A percentile compares a stretch with the other conserved stretches of the same genome.
These are phyloP conservation scores for Ahaetulla prasina DNA, from an alignment of 2,113 vertebrate species.

Conservation along the genomic window DNA sequence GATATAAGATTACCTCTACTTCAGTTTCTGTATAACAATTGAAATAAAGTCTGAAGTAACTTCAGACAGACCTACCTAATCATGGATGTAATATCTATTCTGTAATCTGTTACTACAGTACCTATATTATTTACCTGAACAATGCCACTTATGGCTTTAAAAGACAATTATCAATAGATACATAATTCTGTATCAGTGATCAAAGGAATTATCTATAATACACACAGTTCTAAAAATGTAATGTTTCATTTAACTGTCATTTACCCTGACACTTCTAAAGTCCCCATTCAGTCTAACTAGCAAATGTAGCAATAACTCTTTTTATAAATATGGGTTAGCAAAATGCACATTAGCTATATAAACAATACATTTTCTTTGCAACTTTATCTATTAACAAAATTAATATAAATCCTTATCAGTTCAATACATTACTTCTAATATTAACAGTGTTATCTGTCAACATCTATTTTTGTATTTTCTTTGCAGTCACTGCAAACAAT, in stretches of 20 bases:
- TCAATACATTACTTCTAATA: not conserved
- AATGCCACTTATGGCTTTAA: not conserved
- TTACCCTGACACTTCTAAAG: not conserved
- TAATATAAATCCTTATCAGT: not conserved
- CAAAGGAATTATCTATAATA: not conserved
- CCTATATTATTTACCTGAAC: constrained; percentile 31
- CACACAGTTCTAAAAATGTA: not conserved
- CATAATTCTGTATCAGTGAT: not conserved
- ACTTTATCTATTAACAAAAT: not conserved
- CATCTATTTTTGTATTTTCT: not conserved
- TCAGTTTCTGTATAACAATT: too few species aligned
- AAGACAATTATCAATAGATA: constrained; percentile 22
- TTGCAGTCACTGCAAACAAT: not conserved
- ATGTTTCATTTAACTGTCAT: not conserved
- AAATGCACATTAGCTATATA: not conserved
- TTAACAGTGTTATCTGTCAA: not conserved
- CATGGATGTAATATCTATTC: not conserved
- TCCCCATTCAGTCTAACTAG: not conserved
- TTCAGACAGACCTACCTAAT: not conserved
- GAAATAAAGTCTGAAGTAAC: not conserved
- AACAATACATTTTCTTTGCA: not conserved
- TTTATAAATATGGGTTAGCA: not conserved
- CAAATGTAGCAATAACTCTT: not conserved
- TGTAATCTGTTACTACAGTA: not conserved
- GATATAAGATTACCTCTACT: not conserved